These are phyloP conservation scores for Numida meleagris DNA, from an alignment of 2,113 vertebrate genomes.

Conservation along the genomic window DNA sequence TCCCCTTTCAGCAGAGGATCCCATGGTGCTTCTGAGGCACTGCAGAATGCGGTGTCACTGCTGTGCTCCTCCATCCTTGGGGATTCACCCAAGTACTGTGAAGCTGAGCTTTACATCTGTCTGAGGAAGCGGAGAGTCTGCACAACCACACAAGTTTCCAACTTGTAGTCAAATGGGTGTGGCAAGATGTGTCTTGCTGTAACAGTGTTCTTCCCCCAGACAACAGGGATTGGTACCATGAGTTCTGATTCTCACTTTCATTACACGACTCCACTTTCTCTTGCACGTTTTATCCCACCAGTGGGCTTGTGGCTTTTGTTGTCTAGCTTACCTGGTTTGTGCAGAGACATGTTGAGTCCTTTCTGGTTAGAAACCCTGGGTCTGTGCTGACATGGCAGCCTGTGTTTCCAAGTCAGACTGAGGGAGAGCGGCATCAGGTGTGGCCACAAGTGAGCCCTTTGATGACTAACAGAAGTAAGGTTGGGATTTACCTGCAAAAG, in stretches of 20 bases:
- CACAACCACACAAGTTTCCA: no score
- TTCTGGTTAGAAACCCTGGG: not conserved
- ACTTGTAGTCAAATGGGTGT: not conserved
- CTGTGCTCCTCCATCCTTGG: not conserved
- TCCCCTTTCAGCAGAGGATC: not conserved
- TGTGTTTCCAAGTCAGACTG: not conserved
- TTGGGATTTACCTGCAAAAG: not conserved
- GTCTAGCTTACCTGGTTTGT: not conserved
- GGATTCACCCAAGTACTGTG: not conserved
- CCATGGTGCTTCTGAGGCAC: not conserved
- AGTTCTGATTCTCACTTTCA: not conserved
- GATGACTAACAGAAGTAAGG: not conserved
- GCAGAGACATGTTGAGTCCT: not conserved
- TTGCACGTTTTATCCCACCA: rapidly evolving
- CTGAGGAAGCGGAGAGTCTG: not conserved
- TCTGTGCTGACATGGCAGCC: not conserved
- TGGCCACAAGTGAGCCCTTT: not conserved
- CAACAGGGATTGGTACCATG: rapidly evolving
- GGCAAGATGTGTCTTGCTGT: not conserved
- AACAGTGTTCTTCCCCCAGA: not conserved
- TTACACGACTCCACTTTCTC: not conserved
- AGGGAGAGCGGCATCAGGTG: not conserved
- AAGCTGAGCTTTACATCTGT: not conserved
- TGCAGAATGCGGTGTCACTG: not conserved
- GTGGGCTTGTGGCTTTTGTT: not conserved